phyloP scores from a whole-genome alignment of 2,888 invertebrate species.

The Iphiclides podalirius region DNA sequence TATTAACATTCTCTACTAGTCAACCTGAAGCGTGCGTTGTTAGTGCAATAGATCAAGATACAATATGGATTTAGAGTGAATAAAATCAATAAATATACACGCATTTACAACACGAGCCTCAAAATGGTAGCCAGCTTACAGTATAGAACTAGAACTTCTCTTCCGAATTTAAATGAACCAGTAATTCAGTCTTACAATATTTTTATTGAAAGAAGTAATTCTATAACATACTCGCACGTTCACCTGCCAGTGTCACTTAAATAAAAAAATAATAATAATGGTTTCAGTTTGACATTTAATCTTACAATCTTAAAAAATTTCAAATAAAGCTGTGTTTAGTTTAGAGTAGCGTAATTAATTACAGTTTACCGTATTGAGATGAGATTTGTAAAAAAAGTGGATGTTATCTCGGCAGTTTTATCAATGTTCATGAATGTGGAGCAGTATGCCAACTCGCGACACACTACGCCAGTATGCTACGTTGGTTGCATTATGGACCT shows the following conservation, averaged over 20 bases:
- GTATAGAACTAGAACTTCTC: too few relatives aligned
- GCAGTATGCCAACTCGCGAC: constrained; percentile 55
- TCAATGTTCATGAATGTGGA: constrained; percentile 46
- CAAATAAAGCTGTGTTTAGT: constrained; percentile 6
- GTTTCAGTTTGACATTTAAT: background rate
- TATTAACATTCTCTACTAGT: too few relatives aligned
- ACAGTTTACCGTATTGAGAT: constrained; percentile 22
- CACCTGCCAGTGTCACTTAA: background rate
- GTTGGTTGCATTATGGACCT: constrained; percentile 38
- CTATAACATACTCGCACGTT: too few relatives aligned
- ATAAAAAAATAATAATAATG: background rate
- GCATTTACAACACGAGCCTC: too few relatives aligned
- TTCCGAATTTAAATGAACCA: too few relatives aligned
- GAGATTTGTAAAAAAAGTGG: constrained; percentile 26
- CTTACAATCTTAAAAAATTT: background rate
- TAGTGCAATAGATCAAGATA: too few relatives aligned
- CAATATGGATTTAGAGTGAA: too few relatives aligned
- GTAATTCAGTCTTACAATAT: too few relatives aligned
- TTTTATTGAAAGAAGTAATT: too few relatives aligned
- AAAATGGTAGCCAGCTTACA: too few relatives aligned
- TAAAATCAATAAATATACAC: too few relatives aligned
- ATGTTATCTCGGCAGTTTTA: constrained; percentile 35
- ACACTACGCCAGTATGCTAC: constrained; percentile 31
- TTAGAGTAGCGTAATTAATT: constrained; percentile 1
- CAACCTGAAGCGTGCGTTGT: too few relatives aligned